Percentiles rank a stretch among this genome's conserved stretches.
phyloP scores from a whole-genome alignment of 1,140 invertebrate genomes.

The Brachionus rotundiformis region DNA sequence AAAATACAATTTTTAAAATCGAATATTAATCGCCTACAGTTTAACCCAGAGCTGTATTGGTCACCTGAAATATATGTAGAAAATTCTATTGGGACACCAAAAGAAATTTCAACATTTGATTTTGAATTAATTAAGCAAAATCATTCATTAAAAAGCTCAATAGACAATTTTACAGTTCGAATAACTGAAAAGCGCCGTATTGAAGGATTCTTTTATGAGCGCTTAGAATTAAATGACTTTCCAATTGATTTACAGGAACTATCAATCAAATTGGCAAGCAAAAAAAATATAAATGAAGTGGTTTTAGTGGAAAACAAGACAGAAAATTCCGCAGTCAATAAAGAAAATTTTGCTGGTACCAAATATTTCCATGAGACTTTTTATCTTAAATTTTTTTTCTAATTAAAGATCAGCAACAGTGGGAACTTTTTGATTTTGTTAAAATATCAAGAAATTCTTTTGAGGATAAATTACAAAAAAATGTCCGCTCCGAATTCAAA shows the following conservation, averaged over 20 bases:
- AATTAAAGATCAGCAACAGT: slow-evolving; percentile 46
- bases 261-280: slow-evolving; percentile 38
- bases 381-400: neutral
- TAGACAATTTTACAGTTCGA: slow-evolving; percentile 6
- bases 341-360: slow-evolving; percentile 42
- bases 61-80: slow-evolving; percentile 35
- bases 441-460: neutral
- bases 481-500: neutral
- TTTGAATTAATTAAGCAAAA: slow-evolving; percentile 19
- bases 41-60: slow-evolving; percentile 11
- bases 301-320: slow-evolving; percentile 1
- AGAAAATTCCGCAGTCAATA: slow-evolving; percentile 29
- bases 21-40: neutral
- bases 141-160: neutral
- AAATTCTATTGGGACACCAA: slow-evolving; percentile 36
- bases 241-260: slow-evolving; percentile 50
- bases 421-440: slow-evolving; percentile 43
- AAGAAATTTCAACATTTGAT: neutral
- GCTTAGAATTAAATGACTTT: slow-evolving; percentile 49
- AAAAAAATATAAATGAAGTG: slow-evolving; percentile 22
- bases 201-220: slow-evolving; percentile 46
- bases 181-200: slow-evolving; percentile 18
- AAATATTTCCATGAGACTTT: neutral
- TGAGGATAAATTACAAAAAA: neutral
- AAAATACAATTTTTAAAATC: slow-evolving; percentile 38